Percentiles rank a stretch among this genome's conserved stretches.
phyloP scores from a whole-genome alignment of 2,797 vertebrate genomes.

The Heliangelus exortis region DNA sequence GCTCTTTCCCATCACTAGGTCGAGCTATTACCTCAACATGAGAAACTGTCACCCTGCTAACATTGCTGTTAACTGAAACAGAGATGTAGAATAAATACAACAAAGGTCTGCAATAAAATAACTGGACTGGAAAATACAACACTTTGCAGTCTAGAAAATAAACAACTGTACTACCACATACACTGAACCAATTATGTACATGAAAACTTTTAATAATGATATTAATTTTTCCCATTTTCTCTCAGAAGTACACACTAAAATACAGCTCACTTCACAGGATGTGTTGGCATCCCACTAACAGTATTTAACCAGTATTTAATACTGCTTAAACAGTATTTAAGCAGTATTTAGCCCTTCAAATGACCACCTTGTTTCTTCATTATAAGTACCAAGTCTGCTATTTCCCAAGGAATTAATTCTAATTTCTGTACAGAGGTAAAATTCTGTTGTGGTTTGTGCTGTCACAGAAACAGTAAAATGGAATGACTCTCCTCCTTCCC shows the following conservation, averaged over 20 bases:
- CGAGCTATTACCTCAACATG: slow-evolving; percentile 50
- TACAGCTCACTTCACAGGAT: not conserved
- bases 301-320: too few species aligned
- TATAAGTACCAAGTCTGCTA: not conserved
- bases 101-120: not conserved
- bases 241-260: not conserved
- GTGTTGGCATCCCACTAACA: not conserved
- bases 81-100: not conserved
- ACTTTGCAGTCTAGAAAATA: not conserved
- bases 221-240: not conserved
- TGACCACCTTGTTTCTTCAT: not conserved
- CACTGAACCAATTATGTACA: not conserved
- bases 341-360: not conserved
- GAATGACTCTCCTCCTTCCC: not conserved
- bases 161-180: not conserved
- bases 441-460: not conserved
- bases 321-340: too few species aligned
- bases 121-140: not conserved
- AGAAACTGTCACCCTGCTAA: not conserved
- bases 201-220: not conserved
- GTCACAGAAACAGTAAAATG: not conserved
- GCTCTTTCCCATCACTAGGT: slow-evolving; percentile 56
- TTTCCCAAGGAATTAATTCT: not conserved
- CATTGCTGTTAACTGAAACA: not conserved
- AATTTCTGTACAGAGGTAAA: not conserved